phyloP scores from a whole-genome alignment of 2,113 vertebrate species.

The Daboia siamensis region DNA sequence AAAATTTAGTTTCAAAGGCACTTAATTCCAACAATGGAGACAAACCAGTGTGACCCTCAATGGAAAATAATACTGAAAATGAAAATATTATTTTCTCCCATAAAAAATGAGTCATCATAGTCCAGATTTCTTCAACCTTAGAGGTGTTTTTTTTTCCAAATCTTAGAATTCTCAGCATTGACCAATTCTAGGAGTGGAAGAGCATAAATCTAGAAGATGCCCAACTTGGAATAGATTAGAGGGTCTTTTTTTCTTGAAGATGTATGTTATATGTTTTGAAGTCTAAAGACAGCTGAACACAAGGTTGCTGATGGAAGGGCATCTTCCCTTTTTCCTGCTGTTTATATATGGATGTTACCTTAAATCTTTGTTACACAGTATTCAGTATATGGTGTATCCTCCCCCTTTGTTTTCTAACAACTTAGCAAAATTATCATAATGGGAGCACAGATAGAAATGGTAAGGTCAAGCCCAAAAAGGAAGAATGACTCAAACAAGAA shows the following conservation, averaged over 20 bases:
- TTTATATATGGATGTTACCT: background rate
- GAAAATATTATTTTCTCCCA: background rate
- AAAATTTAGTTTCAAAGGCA: background rate
- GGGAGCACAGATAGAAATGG: background rate
- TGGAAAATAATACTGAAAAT: background rate
- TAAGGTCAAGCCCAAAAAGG: background rate
- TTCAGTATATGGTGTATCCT: background rate
- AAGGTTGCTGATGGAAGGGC: background rate
- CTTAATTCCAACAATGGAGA: background rate
- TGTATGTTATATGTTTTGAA: background rate
- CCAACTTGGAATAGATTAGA: background rate
- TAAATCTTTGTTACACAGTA: background rate
- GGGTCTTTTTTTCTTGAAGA: background rate
- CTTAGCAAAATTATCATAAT: background rate
- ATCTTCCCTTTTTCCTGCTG: background rate
- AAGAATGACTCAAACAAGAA: background rate
- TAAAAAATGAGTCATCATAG: background rate
- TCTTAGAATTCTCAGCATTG: background rate
- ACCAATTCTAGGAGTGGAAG: background rate
- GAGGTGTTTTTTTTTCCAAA: background rate
- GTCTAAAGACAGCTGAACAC: background rate
- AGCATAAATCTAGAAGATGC: background rate
- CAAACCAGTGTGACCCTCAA: background rate
- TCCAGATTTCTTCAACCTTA: background rate
- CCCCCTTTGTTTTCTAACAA: background rate